Conservation (phyloP, 2,888 invertebrate species). For the Patella pellucida region DNA sequence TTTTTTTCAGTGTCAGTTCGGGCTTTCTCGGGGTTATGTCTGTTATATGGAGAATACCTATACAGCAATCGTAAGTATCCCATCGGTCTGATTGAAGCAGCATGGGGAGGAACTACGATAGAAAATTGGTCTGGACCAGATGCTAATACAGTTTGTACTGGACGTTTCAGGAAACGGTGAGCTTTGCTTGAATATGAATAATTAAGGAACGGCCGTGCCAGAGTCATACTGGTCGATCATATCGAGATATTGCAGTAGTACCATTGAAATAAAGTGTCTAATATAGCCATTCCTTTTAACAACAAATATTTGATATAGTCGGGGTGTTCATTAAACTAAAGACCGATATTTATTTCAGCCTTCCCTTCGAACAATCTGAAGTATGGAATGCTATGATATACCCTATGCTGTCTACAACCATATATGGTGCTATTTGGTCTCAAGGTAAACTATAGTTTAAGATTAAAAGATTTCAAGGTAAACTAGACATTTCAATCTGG, state of each 20-base stretch:
- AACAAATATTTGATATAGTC: too few relatives aligned
- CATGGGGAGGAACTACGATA: conserved; percentile 54
- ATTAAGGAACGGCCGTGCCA: too few relatives aligned
- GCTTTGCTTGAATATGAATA: not conserved
- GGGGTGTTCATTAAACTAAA: too few relatives aligned
- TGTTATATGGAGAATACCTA: conserved; percentile 59
- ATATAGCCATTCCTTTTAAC: too few relatives aligned
- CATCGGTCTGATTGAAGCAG: conserved; percentile 50
- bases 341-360: conserved; percentile 9
- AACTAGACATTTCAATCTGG: too few relatives aligned
- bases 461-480: too few relatives aligned
- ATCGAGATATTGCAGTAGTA: too few relatives aligned
- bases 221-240: too few relatives aligned
- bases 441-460: conserved; percentile 47
- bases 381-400: conserved; percentile 63
- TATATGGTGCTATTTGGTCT: conserved; percentile 61
- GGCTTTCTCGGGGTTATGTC: conserved; percentile 62
- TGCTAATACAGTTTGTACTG: conserved; percentile 30
- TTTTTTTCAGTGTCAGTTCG: conserved; percentile 40
- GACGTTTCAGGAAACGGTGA: not conserved
- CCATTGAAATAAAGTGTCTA: too few relatives aligned
- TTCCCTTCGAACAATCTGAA: conserved; percentile 14
- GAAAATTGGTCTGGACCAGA: conserved; percentile 57
- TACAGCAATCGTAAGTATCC: conserved; percentile 53
- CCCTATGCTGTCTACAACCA: conserved; percentile 51